Base-by-base conservation (phyloP, 2,797 vertebrate species). In the Anas flavirostris region DNA sequence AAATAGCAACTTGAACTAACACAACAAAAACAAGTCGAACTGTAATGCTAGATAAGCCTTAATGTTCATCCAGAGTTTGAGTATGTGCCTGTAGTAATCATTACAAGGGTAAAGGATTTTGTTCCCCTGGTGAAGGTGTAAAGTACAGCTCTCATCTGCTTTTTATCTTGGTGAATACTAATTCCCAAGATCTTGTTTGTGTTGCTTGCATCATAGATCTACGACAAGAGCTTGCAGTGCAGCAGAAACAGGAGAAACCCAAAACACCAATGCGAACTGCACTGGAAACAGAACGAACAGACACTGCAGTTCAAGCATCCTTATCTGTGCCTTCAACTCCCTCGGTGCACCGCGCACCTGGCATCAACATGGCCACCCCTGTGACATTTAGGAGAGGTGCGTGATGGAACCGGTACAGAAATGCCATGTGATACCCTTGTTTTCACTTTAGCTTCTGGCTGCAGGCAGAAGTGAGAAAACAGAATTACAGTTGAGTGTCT, bases 221-320 rank as follows among this genome's bases (percentile, higher is more conserved):
- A 76, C 98, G 99, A 12, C 99, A 99, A 81, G 99, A 99, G 95
- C 96, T 99, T 97, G 99, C 98, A 2, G 99, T 99, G 37, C 98
- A 99, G 87, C 98, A 99, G 95, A 99, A 99, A 77, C 98, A 99
- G 92, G 99, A 99, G 80, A 98, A 98, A 25, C 97, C 97, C 41
- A 97, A 98, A 96, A 96, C 97, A 7, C 93, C 95, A 0, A 44
- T 91, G 75, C 94, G 39, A 64, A 21, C 70, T 28, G n/a, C 88
- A 0, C 46, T 96, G 95, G 98, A 98, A 60, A 26, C 91, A 0
- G 98, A 98, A 33, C 98, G 97, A 86, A 91, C 95, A 10, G 99
- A 99, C 85, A 97, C 86, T 7, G 98, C 98, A 2, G 95, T 97
- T 3, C 98, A 98, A 59, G 97, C 98, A 10, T 97, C 98, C 1